phyloP scores from a whole-genome alignment of 2,797 vertebrate species.

The Hafferia zeledoni region DNA sequence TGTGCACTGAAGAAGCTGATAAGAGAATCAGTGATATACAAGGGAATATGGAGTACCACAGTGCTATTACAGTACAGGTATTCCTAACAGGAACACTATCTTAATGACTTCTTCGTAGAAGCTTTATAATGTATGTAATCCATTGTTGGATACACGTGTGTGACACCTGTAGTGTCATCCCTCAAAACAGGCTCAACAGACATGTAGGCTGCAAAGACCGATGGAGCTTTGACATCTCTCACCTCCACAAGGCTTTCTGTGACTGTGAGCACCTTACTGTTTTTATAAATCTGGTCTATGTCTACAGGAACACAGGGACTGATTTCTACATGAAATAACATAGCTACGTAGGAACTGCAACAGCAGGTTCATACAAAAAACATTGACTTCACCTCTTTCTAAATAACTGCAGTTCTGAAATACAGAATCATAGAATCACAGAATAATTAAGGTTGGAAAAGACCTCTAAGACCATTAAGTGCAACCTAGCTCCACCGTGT shows the following conservation, averaged over 20 bases:
- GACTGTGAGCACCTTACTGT: not conserved
- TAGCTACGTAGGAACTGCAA: not conserved
- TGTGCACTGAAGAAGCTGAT: conserved; percentile 15
- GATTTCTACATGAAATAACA: not conserved
- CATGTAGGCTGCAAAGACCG: not conserved
- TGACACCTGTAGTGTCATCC: not conserved
- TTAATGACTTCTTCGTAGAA: not conserved
- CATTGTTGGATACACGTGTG: fast-evolving
- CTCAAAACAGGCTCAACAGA: not conserved
- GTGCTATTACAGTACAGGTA: not conserved
- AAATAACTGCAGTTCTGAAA: not conserved
- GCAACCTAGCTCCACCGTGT: not conserved
- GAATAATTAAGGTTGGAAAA: not conserved
- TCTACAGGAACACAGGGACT: not conserved
- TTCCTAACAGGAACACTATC: not conserved
- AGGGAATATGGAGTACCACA: conserved; percentile 5
- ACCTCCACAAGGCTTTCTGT: not conserved
- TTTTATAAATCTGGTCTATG: not conserved
- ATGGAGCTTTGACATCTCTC: not conserved
- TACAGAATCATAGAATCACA: not conserved
- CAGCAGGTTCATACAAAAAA: not conserved
- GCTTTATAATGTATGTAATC: not conserved
- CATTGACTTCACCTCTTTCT: not conserved
- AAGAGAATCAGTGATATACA: conserved; percentile 27
- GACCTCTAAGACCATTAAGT: not conserved